phyloP scores from a whole-genome alignment of 1,140 invertebrate genomes.

The Caenorhabditis briggsae region DNA sequence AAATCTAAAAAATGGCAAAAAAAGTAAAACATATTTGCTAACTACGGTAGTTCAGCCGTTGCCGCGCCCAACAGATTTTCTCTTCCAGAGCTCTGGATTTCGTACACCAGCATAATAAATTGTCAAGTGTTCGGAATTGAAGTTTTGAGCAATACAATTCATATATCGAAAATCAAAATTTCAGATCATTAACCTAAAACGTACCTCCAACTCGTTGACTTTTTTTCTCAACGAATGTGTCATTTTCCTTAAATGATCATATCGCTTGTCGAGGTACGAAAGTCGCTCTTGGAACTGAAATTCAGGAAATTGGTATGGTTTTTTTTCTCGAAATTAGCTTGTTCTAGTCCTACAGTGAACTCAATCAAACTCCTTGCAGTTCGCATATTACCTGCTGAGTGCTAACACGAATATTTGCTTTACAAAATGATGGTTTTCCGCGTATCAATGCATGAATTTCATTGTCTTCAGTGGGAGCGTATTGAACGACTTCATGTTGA shows the following conservation, averaged over 20 bases:
- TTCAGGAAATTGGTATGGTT: too few relatives aligned
- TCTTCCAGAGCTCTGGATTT: too few relatives aligned
- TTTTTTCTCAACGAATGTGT: constrained; percentile 60
- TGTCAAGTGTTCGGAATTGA: too few relatives aligned
- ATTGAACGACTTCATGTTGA: constrained; percentile 42
- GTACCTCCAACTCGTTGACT: constrained; percentile 60
- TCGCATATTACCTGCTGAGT: constrained; percentile 5
- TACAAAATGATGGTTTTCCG: constrained; percentile 43
- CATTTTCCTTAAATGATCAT: constrained; percentile 62
- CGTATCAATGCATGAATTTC: constrained; percentile 51
- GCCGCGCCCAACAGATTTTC: too few relatives aligned
- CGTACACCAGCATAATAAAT: too few relatives aligned
- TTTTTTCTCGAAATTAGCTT: background rate
- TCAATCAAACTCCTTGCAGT: background rate
- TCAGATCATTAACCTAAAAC: background rate
- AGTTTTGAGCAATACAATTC: too few relatives aligned
- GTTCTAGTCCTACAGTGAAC: background rate
- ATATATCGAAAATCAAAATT: too few relatives aligned
- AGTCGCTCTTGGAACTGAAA: constrained; percentile 67
- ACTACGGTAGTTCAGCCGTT: too few relatives aligned
- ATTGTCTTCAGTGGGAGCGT: constrained; percentile 40
- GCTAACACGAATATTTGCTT: constrained; percentile 41
- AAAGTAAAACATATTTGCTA: too few relatives aligned
- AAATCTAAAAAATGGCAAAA: too few relatives aligned
- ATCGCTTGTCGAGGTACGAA: constrained; percentile 60